Conservation (phyloP, 1,140 invertebrate genomes). For the Listronotus bonariensis region DNA sequence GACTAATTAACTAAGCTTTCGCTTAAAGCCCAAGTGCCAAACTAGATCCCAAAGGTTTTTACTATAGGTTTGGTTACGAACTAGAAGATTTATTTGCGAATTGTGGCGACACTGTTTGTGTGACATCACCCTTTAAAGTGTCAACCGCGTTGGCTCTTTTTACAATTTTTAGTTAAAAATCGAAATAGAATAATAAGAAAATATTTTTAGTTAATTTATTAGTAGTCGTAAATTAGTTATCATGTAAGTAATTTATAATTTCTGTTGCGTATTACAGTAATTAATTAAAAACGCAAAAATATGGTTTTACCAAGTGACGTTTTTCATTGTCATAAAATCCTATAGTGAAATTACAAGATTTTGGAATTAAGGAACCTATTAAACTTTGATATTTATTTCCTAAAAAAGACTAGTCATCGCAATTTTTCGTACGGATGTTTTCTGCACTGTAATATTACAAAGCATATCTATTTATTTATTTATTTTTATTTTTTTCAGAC, state of each 20-base stretch:
- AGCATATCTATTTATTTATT: background rate
- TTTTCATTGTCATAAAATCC: constrained; percentile 10
- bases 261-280: background rate
- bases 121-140: constrained; percentile 15
- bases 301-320: constrained; percentile 6
- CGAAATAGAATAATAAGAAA: background rate
- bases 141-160: constrained; percentile 25
- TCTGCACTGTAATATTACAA: background rate
- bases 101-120: background rate
- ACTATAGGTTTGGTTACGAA: no score
- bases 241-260: constrained; percentile 3
- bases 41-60: no score
- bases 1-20: no score
- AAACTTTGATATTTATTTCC: background rate
- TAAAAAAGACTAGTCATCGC: background rate
- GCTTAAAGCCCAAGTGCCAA: no score
- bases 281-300: background rate
- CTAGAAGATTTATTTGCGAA: no score
- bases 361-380: background rate
- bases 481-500: constrained; percentile 26
- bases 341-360: background rate
- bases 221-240: background rate
- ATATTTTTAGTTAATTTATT: constrained; percentile 7
- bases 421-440: background rate
- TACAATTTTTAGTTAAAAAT: constrained; percentile 13